These are phyloP conservation scores for Mycalesis mineus DNA, from an alignment of 2,888 invertebrate genomes.

Conservation along the genomic window DNA sequence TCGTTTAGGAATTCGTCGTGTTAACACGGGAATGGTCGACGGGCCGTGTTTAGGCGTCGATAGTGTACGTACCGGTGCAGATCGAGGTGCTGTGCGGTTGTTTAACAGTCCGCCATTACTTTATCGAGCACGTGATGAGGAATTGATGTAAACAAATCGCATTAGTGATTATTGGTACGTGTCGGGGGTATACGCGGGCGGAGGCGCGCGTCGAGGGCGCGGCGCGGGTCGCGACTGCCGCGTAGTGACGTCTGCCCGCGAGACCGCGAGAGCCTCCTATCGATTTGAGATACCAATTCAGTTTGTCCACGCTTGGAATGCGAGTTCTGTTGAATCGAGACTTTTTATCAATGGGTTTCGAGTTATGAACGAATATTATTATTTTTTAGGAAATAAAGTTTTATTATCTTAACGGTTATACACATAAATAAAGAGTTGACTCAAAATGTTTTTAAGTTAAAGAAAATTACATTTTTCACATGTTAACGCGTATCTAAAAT, in stretches of 20 bases:
- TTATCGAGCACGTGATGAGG: conserved; percentile 42
- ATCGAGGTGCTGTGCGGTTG: conserved; percentile 26
- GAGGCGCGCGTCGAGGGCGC: conserved; percentile 54
- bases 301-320: conserved; percentile 2
- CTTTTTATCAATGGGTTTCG: background rate
- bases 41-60: conserved; percentile 3
- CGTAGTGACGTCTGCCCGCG: conserved; percentile 36
- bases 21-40: conserved; percentile 14
- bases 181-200: conserved; percentile 31
- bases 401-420: no score
- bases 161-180: conserved; percentile 38
- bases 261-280: conserved; percentile 32
- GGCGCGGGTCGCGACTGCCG: conserved; percentile 52
- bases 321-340: conserved; percentile 14
- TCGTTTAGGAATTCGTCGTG: conserved; percentile 5
- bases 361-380: background rate
- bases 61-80: conserved; percentile 32
- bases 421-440: no score
- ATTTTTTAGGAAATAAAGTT: background rate
- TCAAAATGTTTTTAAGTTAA: no score
- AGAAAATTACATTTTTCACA: no score
- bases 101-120: conserved; percentile 36
- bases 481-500: no score
- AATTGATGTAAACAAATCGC: conserved; percentile 49
- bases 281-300: conserved; percentile 30